phyloP scores from a whole-genome alignment of 2,113 vertebrate species.

The Podarcis muralis region DNA sequence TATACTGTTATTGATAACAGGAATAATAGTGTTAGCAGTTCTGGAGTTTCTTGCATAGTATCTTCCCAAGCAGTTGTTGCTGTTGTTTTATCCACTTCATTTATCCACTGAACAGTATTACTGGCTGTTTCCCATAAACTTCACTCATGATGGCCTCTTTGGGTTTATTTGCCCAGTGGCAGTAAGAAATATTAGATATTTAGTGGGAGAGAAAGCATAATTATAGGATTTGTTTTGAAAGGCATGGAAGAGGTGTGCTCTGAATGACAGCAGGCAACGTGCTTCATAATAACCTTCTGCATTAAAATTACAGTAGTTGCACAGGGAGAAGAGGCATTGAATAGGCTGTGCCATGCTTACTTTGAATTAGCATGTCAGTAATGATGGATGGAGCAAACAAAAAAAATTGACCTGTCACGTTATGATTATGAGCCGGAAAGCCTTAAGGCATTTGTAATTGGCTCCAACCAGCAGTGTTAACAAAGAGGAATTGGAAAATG shows the following conservation, averaged over 20 bases:
- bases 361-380: constrained; percentile 60
- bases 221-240: background rate
- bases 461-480: constrained; percentile 50
- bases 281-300: constrained; percentile 50
- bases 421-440: constrained; percentile 45
- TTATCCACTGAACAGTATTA: background rate
- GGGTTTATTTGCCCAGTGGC: background rate
- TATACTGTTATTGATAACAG: background rate
- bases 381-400: constrained; percentile 57
- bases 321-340: constrained; percentile 12
- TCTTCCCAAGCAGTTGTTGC: background rate
- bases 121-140: background rate
- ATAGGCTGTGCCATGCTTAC: constrained; percentile 35
- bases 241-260: background rate
- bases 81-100: background rate
- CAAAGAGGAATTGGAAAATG: constrained; percentile 51
- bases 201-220: constrained; percentile 4
- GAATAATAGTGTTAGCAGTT: background rate
- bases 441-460: constrained; percentile 53
- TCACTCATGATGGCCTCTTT: background rate
- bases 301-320: constrained; percentile 59
- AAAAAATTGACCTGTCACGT: constrained; percentile 58
- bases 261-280: constrained; percentile 14
- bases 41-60: background rate
- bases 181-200: background rate